These are phyloP conservation scores for Buteo buteo DNA, from an alignment of 2,113 vertebrate genomes.

Conservation along the genomic window DNA sequence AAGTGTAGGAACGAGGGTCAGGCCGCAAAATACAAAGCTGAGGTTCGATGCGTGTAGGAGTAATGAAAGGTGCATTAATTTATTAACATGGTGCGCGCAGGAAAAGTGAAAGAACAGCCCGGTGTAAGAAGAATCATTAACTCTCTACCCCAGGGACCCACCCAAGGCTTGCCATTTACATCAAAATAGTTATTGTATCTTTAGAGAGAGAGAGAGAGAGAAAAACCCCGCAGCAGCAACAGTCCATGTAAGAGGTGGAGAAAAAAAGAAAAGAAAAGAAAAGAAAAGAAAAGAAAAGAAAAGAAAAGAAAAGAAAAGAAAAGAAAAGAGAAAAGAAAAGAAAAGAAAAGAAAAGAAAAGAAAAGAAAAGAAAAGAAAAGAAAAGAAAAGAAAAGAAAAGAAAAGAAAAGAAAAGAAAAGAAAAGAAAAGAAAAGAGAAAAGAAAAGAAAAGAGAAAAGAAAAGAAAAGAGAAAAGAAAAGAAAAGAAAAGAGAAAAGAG, in stretches of 20 bases:
- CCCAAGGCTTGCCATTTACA: constrained; percentile 60
- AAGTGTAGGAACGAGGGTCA: constrained; percentile 60
- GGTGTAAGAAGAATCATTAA: constrained; percentile 54
- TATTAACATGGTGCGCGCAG: constrained; percentile 15
- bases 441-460: too few species aligned
- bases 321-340: too few species aligned
- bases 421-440: too few species aligned
- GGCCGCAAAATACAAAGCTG: constrained; percentile 55
- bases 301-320: too few species aligned
- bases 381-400: too few species aligned
- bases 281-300: too few species aligned
- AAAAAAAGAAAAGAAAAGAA: too few species aligned
- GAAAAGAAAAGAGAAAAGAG: too few species aligned
- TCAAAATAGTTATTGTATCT: constrained; percentile 60
- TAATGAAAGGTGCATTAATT: constrained; percentile 51
- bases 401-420: too few species aligned
- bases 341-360: too few species aligned
- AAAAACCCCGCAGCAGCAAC: not conserved
- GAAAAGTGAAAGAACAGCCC: not conserved
- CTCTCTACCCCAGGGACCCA: constrained; percentile 60
- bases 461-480: too few species aligned
- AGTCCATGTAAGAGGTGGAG: not conserved
- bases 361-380: too few species aligned
- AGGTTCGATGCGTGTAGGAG: constrained; percentile 35
- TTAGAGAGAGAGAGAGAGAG: not conserved